Evolutionary conservation across 2,113 vertebrate genomes (phyloP), one percentile per base, ranked within the genome.

Genomic region (Butastur rufipennis): DNA sequence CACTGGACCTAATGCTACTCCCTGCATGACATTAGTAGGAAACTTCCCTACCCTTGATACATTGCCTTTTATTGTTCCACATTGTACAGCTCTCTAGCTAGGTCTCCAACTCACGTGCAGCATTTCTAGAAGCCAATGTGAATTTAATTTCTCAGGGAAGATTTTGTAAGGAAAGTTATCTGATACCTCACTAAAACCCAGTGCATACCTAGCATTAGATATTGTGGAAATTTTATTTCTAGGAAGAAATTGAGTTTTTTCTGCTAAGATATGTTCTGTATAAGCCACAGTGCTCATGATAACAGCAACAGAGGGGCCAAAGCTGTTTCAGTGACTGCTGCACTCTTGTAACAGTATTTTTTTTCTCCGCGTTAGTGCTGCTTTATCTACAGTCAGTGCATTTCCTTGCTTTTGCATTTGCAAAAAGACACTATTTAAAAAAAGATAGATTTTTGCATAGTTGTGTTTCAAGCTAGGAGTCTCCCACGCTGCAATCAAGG

Each of bases 401-500:
- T 97, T 97, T 93, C 90, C 94, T 93, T 73, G 72, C 67, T 93
- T 96, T 80, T 52, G 75, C 75, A 91, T 97, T 93, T 95, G 93
- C 96, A 96, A 90, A 93, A 81, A 96, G 95, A 92, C 58, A 95
- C 65, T 40, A 45, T 85, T 75, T 79, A 22, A 66, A 78, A 53
- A 63, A 70, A 97, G 90, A 91, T 23, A 19, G 90, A 96, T 94
- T 97, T 95, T 97, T 93, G 95, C 78, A 91, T 42, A 77, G 93
- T 86, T 86, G 58, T 78, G 67, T 73, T 81, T 63, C 48, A 61
- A 71, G 86, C 97, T 95, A 63, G n/a, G 93, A 93, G 95, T 97
- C 96, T 97, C 96, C 96, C 94, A 94, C 94, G 19, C 95, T 90
- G 97, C 93, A 97, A 98, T 98, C 97, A 98, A 97, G 96, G 94